These are phyloP conservation scores for Empidonax traillii DNA, from an alignment of 2,113 vertebrate genomes.

Conservation along the genomic window DNA sequence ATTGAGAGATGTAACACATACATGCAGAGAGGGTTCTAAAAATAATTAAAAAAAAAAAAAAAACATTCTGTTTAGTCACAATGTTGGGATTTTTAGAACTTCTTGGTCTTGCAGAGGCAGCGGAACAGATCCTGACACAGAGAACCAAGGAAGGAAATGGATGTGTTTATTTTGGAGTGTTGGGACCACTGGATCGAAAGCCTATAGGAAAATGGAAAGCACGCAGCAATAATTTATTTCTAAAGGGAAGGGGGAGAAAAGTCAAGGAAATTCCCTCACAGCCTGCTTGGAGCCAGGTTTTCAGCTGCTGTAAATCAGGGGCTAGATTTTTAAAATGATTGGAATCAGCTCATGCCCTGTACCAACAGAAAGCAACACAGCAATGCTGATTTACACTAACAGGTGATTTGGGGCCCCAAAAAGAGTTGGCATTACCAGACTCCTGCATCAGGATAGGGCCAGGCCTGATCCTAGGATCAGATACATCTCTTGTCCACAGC, in stretches of 20 bases:
- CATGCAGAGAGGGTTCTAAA: not conserved
- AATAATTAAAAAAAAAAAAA: not conserved
- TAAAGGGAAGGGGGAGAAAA: constrained; percentile 31
- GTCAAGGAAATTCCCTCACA: constrained; percentile 49
- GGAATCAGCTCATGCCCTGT: not conserved
- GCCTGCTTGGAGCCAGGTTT: constrained; percentile 6
- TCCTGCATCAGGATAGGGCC: not conserved
- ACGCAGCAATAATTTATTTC: constrained; percentile 28
- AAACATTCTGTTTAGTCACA: not conserved
- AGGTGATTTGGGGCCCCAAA: not conserved
- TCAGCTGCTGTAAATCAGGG: not conserved
- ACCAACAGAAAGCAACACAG: not conserved
- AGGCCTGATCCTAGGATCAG: not conserved
- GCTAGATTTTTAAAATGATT: not conserved
- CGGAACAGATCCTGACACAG: constrained; percentile 1
- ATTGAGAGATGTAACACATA: not conserved
- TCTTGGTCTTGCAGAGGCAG: not conserved
- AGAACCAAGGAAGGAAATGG: constrained; percentile 51
- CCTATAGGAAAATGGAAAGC: constrained; percentile 59
- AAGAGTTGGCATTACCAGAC: not conserved
- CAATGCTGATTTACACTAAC: not conserved
- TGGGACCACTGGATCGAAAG: constrained; percentile 32
- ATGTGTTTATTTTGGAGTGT: constrained; percentile 36
- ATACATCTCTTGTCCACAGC: not conserved
- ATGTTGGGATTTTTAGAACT: not conserved